Evolutionary conservation across 2,888 invertebrate species (phyloP).

Genomic region (Lysandra coridon): DNA sequence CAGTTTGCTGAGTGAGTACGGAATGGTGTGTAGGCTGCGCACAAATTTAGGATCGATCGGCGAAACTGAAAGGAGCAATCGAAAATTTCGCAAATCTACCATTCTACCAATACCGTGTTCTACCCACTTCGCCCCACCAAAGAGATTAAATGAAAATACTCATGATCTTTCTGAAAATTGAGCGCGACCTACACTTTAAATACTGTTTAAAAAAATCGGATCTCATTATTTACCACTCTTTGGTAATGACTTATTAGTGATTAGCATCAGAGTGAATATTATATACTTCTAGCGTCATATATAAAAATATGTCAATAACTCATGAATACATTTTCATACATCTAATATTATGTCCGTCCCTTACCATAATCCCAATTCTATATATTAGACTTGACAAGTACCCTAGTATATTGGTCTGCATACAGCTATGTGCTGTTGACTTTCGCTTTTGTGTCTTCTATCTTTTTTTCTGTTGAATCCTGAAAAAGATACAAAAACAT

Average conservation of each 20-base stretch:
- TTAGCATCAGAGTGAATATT: constrained; percentile 1
- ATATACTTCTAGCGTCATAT: neutral
- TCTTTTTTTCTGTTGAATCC: constrained; percentile 18
- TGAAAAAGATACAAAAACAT: neutral
- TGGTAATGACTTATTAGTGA: neutral
- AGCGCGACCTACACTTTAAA: neutral
- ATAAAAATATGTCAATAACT: neutral
- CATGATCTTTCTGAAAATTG: neutral
- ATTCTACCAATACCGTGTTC: no score
- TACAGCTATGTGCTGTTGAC: constrained; percentile 25
- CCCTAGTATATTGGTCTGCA: neutral
- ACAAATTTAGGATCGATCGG: neutral
- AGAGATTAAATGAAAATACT: no score
- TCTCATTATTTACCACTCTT: neutral
- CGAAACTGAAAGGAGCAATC: no score
- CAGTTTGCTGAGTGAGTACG: neutral
- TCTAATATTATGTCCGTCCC: constrained; percentile 7
- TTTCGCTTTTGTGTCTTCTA: constrained; percentile 11
- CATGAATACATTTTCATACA: constrained; percentile 2
- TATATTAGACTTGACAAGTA: constrained; percentile 24
- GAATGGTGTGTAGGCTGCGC: neutral
- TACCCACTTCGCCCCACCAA: no score
- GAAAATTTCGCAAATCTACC: no score
- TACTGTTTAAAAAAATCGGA: neutral
- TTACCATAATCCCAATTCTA: constrained; percentile 22